Base-by-base conservation (phyloP, 2,888 invertebrate genomes). In the Plagiodera versicolora region DNA sequence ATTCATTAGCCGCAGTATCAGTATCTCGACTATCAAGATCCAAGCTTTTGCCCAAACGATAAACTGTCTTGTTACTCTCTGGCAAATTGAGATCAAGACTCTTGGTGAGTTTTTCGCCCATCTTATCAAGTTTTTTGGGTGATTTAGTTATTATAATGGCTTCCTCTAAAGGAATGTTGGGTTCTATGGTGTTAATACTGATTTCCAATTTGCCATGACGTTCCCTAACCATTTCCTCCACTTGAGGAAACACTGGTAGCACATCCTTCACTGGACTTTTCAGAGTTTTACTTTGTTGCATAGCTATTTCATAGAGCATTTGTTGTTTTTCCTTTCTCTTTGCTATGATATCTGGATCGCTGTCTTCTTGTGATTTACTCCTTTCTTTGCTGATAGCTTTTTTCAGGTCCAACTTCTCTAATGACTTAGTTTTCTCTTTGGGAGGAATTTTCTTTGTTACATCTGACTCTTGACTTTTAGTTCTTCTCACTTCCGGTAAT, bases 101-200 rank as follows among this genome's bases (percentile, higher is more conserved):
- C 73, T 89, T 89, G 0, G 87, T 80, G 32, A 80, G 67, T 66
- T 80, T 79, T 63, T 79, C 79, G 50, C 80, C 80, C 66, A 81
- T 74, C 65, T 80, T 81, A 70, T 90, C 89, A 4, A 89, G 77
- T 71, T 89, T 89, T 63, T 89, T 87, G 0, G 89, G 90, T 2
- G 89, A 87, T 74, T 90, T 90, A 0, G 90, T 89, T 70, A 90
- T 90, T 58, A 90, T 84, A 4, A 90, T 89, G 63, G 89, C 89
- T 78, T 90, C 89, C 75, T 89, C 89, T 50, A 81, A 67, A 19
- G 79, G 77, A 14, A 81, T 78, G 16, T 67, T 75, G 1, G 75
- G 72, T 65, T 81, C 80, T 16, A 81, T 80, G 0, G 86, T 89
- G 74, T 89, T 89, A 52, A 88, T 89, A 66, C 84, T 89, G 39